Conservation (phyloP, 2,888 invertebrate genomes). For the Steinernema carpocapsae region DNA sequence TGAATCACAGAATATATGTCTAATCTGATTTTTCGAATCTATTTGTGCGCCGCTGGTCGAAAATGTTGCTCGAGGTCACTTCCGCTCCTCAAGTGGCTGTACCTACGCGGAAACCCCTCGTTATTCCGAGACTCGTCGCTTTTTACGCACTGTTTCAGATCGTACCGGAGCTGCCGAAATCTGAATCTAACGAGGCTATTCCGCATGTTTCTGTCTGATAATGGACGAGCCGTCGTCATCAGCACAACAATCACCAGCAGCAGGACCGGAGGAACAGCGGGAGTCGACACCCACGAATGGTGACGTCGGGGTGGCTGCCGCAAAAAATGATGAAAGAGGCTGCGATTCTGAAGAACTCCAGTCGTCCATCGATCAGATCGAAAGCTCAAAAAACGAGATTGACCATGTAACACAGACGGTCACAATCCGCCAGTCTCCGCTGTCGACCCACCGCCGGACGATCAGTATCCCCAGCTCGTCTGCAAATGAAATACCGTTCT, state of each 20-base stretch:
- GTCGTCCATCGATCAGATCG: slow-evolving; percentile 28
- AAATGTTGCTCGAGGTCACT: neutral
- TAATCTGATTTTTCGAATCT: neutral
- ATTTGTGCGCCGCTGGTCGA: slow-evolving; percentile 5
- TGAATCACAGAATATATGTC: slow-evolving; percentile 31
- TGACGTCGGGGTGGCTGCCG: neutral
- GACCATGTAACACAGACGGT: slow-evolving; percentile 25
- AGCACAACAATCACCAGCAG: slow-evolving; percentile 14
- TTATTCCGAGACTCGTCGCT: neutral
- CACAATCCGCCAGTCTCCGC: neutral
- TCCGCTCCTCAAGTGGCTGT: neutral
- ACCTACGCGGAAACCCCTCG: neutral
- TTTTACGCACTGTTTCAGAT: no score
- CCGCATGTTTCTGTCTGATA: slow-evolving; percentile 1
- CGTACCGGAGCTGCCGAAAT: no score
- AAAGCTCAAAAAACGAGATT: slow-evolving; percentile 25
- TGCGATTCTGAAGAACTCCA: slow-evolving; percentile 28
- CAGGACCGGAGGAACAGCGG: slow-evolving; percentile 8
- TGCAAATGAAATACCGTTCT: slow-evolving; percentile 6
- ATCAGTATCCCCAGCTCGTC: neutral
- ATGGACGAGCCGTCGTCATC: slow-evolving; percentile 33
- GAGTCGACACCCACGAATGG: slow-evolving; percentile 26
- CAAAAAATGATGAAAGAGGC: slow-evolving; percentile 20
- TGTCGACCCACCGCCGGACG: neutral
- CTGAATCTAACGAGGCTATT: neutral